These are phyloP conservation scores for Camptogramma bilineatum DNA, from an alignment of 2,888 invertebrate species.

Conservation along the genomic window DNA sequence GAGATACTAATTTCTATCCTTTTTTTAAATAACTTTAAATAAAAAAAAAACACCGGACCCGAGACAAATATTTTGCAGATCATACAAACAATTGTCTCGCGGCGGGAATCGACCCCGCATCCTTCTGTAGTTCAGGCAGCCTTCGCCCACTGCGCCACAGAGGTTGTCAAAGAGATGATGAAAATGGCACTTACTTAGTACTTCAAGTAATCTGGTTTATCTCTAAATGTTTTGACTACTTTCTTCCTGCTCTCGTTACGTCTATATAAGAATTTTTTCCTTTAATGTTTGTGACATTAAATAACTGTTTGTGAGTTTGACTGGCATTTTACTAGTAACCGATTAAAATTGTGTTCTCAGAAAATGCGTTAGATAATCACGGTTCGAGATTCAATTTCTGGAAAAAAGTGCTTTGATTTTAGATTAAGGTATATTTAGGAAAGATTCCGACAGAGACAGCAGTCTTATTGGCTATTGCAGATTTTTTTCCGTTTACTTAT, in stretches of 20 bases:
- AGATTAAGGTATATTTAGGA: background rate
- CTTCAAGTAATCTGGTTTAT: background rate
- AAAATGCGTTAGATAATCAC: background rate
- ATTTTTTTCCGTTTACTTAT: too few relatives aligned
- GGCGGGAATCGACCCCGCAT: too few relatives aligned
- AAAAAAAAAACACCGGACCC: too few relatives aligned
- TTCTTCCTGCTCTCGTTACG: background rate
- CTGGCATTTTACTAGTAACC: background rate
- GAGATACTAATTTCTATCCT: too few relatives aligned
- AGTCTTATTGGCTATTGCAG: background rate
- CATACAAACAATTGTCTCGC: too few relatives aligned
- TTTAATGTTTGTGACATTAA: background rate
- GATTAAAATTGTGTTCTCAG: background rate
- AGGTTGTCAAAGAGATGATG: too few relatives aligned
- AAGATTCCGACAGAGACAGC: background rate
- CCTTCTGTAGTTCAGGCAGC: too few relatives aligned
- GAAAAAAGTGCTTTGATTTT: conserved; percentile 1
- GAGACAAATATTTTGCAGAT: too few relatives aligned
- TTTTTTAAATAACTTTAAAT: too few relatives aligned
- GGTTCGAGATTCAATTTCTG: background rate
- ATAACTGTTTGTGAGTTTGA: background rate
- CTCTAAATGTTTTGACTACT: background rate
- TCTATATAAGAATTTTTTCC: background rate
- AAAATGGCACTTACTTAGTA: too few relatives aligned
- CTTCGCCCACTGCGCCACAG: too few relatives aligned